These are phyloP conservation scores for Amphiprion percula DNA, from an alignment of 2,113 vertebrate genomes.

Conservation along the genomic window DNA sequence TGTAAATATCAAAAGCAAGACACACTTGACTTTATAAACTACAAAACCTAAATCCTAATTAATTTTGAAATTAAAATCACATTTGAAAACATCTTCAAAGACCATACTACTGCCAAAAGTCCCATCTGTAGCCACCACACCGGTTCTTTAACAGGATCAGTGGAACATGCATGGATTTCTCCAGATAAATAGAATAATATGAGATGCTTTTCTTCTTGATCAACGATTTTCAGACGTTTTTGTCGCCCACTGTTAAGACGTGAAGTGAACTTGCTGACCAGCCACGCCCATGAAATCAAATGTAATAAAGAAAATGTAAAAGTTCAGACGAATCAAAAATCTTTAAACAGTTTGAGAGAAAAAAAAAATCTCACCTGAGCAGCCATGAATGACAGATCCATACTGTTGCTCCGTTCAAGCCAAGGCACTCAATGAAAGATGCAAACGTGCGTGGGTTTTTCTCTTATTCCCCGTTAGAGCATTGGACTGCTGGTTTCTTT, in stretches of 20 bases:
- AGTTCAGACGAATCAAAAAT: conserved; percentile 41
- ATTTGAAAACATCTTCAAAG: background rate
- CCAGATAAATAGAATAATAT: background rate
- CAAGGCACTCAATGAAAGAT: conserved; percentile 65
- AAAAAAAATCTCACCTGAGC: conserved; percentile 88
- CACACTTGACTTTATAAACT: too few species aligned
- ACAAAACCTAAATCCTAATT: background rate
- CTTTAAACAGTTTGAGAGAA: background rate
- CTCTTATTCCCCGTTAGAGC: conserved; percentile 61
- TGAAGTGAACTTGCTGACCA: conserved; percentile 53
- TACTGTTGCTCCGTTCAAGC: conserved; percentile 78
- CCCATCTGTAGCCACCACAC: too few species aligned
- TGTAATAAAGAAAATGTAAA: conserved; percentile 7
- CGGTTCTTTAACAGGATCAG: too few species aligned
- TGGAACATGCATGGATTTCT: background rate
- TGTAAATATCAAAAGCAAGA: too few species aligned
- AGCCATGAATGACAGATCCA: conserved; percentile 98
- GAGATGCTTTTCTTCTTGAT: background rate
- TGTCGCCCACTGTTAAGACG: background rate
- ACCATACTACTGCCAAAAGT: too few species aligned
- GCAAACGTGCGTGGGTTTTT: conserved; percentile 32
- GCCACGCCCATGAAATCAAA: conserved; percentile 62
- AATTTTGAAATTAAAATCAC: conserved; percentile 10
- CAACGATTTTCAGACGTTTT: background rate
- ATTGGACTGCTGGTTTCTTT: conserved; percentile 44